Conservation (phyloP, 2,113 vertebrate genomes). For the Crotalus viridis region DNA sequence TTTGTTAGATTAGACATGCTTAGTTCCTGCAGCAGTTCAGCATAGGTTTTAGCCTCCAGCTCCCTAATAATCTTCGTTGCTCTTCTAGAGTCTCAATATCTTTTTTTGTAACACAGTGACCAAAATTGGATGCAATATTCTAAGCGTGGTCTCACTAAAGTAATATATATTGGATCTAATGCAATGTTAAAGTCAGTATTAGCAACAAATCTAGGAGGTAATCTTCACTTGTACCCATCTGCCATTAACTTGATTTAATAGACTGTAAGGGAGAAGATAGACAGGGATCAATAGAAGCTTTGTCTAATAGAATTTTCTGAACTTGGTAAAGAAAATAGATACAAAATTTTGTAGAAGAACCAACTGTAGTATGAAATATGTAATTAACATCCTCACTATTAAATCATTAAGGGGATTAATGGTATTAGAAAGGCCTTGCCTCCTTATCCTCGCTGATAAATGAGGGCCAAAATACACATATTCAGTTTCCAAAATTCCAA, state of each 20-base stretch:
- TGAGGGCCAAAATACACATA: neutral
- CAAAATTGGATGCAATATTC: too few relatives aligned
- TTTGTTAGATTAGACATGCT: constrained; percentile 4
- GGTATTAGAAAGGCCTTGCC: neutral
- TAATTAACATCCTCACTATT: neutral
- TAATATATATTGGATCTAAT: neutral
- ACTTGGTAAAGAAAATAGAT: neutral
- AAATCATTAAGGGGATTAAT: neutral
- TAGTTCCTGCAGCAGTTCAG: constrained; percentile 25
- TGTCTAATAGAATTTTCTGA: neutral
- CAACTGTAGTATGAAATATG: neutral
- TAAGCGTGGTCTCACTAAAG: too few relatives aligned
- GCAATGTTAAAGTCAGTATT: neutral
- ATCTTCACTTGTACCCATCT: neutral
- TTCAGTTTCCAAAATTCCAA: neutral
- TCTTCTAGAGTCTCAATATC: too few relatives aligned
- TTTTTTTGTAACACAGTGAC: too few relatives aligned
- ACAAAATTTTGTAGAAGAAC: neutral
- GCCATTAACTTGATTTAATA: neutral
- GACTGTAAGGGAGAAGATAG: neutral
- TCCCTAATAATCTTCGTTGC: too few relatives aligned
- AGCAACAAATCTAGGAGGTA: neutral
- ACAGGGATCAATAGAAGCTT: neutral
- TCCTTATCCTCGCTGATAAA: neutral
- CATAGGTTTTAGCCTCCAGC: constrained; percentile 1